Evolutionary conservation across 1,140 invertebrate genomes (phyloP).

Genomic region (Drosophila mayri): DNA sequence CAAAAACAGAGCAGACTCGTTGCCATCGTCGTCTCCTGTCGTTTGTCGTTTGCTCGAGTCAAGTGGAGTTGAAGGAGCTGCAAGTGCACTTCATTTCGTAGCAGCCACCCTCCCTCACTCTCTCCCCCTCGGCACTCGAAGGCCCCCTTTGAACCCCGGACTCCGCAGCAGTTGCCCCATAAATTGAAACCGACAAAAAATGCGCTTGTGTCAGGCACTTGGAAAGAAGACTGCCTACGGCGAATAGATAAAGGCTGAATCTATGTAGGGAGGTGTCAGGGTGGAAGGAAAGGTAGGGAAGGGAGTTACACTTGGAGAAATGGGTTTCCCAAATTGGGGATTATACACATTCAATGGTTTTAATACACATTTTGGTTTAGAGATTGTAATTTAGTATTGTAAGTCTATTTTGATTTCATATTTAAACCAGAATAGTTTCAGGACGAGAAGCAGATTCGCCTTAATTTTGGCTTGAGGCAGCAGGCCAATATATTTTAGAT

Average conservation of each 20-base stretch:
- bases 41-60: constrained; percentile 59
- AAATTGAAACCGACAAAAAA: constrained; percentile 80
- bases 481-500: too few species aligned
- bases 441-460: too few species aligned
- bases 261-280: background rate
- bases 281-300: background rate
- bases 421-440: too few species aligned
- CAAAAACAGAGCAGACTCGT: constrained; percentile 64
- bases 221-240: constrained; percentile 58
- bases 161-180: constrained; percentile 55
- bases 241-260: constrained; percentile 45
- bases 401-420: too few species aligned
- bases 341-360: too few species aligned
- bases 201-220: constrained; percentile 46
- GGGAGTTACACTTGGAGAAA: background rate
- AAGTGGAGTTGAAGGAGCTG: constrained; percentile 56
- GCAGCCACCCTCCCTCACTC: background rate
- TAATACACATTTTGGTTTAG: background rate
- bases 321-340: too few species aligned
- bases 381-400: too few species aligned
- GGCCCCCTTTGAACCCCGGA: constrained; percentile 33
- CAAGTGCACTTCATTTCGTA: constrained; percentile 76
- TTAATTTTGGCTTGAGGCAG: too few species aligned
- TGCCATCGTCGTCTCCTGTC: constrained; percentile 39
- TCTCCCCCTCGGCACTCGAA: constrained; percentile 15